phyloP scores from a whole-genome alignment of 2,797 vertebrate genomes.

The Hypotaenidia okinawae region DNA sequence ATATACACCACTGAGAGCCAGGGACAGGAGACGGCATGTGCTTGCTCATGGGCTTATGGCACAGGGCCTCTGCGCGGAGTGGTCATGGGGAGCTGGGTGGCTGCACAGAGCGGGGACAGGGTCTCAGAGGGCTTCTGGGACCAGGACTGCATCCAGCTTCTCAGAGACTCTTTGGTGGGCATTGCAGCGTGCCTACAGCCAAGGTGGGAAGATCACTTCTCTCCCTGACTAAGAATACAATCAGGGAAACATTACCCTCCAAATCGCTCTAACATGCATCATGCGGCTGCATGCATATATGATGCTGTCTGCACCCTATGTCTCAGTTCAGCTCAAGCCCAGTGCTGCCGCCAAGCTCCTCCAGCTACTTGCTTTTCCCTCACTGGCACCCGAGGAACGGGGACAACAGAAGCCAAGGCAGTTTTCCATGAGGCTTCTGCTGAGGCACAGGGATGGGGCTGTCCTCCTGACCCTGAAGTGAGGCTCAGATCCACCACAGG shows the following conservation, averaged over 20 bases:
- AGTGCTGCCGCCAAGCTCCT: constrained; percentile 1
- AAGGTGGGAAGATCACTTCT: constrained; percentile 43
- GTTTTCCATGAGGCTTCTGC: background rate
- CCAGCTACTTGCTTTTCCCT: background rate
- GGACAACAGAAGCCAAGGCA: background rate
- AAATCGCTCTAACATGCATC: constrained; percentile 46
- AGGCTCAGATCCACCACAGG: background rate
- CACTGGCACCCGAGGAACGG: rapidly evolving
- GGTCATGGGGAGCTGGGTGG: background rate
- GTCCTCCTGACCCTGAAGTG: rapidly evolving
- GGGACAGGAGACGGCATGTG: background rate
- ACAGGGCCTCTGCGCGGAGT: rapidly evolving
- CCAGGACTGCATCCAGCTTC: background rate
- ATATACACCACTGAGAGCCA: background rate
- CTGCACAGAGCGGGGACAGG: rapidly evolving
- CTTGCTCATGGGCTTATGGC: background rate
- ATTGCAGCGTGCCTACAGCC: rapidly evolving
- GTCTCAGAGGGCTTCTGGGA: background rate
- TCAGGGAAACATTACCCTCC: constrained; percentile 50
- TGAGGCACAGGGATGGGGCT: background rate
- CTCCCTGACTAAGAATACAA: constrained; percentile 52
- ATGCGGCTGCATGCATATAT: constrained; percentile 51
- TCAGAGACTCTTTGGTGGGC: background rate
- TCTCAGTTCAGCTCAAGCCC: background rate
- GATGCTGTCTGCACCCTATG: constrained; percentile 34